phyloP scores from a whole-genome alignment of 1,140 invertebrate genomes.

The Drosophila tsacasi region DNA sequence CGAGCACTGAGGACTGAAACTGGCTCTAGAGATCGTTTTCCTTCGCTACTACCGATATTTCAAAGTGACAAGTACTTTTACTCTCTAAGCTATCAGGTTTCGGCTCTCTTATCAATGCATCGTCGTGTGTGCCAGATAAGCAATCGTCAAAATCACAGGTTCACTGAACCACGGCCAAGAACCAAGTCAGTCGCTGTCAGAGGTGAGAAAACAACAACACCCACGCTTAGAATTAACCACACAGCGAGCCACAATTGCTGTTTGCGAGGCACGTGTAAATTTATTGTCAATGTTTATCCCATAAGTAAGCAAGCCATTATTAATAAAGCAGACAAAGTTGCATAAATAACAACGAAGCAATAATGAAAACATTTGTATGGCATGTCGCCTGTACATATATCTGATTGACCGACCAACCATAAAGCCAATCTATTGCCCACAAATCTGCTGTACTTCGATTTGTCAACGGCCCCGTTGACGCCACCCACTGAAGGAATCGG shows the following conservation, averaged over 20 bases:
- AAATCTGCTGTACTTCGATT: slow-evolving; percentile 37
- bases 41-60: background rate
- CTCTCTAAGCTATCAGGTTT: background rate
- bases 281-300: slow-evolving; percentile 34
- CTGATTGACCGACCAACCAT: slow-evolving; percentile 22
- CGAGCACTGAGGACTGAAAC: background rate
- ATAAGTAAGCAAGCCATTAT: slow-evolving; percentile 29
- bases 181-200: slow-evolving; percentile 6
- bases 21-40: background rate
- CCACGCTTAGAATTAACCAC: slow-evolving; percentile 8
- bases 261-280: slow-evolving; percentile 29
- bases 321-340: slow-evolving; percentile 43
- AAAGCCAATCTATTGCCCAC: slow-evolving; percentile 23
- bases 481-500: slow-evolving; percentile 11
- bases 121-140: slow-evolving; percentile 16
- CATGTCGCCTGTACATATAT: slow-evolving; percentile 9
- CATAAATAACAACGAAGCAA: slow-evolving; percentile 20
- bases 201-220: background rate
- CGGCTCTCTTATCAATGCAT: slow-evolving; percentile 22
- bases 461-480: slow-evolving; percentile 33
- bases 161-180: slow-evolving; percentile 37
- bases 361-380: slow-evolving; percentile 66
- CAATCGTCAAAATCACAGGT: slow-evolving; percentile 25
- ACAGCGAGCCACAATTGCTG: background rate
- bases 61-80: slow-evolving; percentile 10